Conservation (phyloP, 2,113 vertebrate species). For the Ochotona princeps region DNA sequence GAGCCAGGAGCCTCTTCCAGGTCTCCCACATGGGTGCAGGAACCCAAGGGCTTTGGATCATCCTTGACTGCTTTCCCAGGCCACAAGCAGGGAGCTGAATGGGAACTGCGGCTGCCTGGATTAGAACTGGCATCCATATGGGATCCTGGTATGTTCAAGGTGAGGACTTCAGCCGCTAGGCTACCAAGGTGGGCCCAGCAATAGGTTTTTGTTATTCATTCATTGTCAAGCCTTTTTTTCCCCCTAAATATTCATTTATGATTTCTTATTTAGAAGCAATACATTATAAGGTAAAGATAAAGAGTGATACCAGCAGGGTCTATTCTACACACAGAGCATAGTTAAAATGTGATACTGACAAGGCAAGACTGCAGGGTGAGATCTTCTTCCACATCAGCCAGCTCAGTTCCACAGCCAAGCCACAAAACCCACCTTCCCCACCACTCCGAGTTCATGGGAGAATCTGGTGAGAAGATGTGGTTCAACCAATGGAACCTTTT, state of each 20-base stretch:
- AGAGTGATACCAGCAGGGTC: background rate
- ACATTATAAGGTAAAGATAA: background rate
- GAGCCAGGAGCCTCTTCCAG: too few relatives aligned
- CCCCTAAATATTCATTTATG: background rate
- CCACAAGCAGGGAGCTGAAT: too few relatives aligned
- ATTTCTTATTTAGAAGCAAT: conserved; percentile 38
- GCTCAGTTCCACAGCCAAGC: background rate
- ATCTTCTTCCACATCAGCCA: background rate
- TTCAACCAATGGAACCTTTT: background rate
- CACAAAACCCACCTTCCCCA: background rate
- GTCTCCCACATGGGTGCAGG: too few relatives aligned
- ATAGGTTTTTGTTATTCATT: background rate
- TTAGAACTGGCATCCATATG: too few relatives aligned
- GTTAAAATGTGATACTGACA: background rate
- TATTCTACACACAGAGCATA: background rate
- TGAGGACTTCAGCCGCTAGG: too few relatives aligned
- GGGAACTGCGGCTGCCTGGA: too few relatives aligned
- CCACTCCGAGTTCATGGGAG: background rate
- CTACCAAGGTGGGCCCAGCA: too few relatives aligned
- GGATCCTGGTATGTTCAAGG: too few relatives aligned
- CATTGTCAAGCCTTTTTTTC: background rate
- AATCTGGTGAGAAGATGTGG: background rate
- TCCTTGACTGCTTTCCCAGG: too few relatives aligned
- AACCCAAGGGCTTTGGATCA: too few relatives aligned
- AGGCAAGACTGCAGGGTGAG: background rate